Evolutionary conservation across 1,140 invertebrate genomes (phyloP), one percentile per base, ranked within the genome.

Genomic region (Solenopsis invicta): DNA sequence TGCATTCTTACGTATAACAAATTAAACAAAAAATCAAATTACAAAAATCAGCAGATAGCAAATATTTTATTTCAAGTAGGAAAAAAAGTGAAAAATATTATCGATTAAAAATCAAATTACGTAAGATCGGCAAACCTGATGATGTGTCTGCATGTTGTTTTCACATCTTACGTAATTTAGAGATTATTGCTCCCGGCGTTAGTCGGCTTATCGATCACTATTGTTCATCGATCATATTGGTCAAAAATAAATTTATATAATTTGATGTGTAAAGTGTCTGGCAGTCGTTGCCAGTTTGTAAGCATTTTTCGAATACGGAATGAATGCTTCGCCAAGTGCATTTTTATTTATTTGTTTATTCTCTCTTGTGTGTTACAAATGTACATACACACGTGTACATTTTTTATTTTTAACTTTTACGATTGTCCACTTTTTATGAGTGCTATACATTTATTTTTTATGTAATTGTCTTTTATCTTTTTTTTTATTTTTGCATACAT

Each of bases 141-240:
- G 37, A 67, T 88, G 59, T 76, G 59, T 76, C 56, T 52, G 16
- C 8, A 34, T 41, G 16, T 21, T 41, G 16, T 21, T 37, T 41
- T 18, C 18, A 12, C 24, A 41, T 59, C 10, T 76, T 69, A 69
- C 24, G 54, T 72, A 66, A 85, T 66, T 89, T 18, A 21, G 16
- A 54, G 29, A 59, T 69, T 87, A 18, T 85, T 66, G 48, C 12
- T 41, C 21, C 13, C 24, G 54, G 10, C 18, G 12, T 75, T 75
- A 56, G 13, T 8, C 54, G 34, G 24, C 24, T 61, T 67, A 67
- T 75, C 29, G 34, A 71, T 64, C 34, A 76, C 5, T 13, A 87
- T 82, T 54, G 37, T 87, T 52, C 41, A 52, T 24, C 29, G n/a
- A 41, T 84, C 10, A 4, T 86, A 34, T 61, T 61, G 50, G 50